Conservation (phyloP, 2,888 invertebrate genomes). For the Hypercompe scribonia region DNA sequence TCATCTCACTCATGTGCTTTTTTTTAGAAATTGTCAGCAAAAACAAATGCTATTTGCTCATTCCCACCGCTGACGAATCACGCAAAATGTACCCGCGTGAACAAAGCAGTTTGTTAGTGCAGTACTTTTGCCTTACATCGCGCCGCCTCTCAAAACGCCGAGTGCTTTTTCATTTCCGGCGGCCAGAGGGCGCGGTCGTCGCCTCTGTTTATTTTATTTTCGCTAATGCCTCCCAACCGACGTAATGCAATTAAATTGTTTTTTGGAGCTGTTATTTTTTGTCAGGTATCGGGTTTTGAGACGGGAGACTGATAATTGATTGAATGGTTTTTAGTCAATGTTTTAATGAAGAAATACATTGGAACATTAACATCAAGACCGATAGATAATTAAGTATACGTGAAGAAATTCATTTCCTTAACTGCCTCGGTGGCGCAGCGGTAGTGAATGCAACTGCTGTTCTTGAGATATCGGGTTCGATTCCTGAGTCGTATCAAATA, state of each 20-base stretch:
- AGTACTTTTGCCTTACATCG: constrained; percentile 64
- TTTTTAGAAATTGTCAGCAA: constrained; percentile 14
- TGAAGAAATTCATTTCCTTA: too few relatives aligned
- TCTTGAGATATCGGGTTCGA: too few relatives aligned
- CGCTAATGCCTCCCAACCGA: constrained; percentile 65
- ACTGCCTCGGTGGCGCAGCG: too few relatives aligned
- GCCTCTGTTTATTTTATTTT: constrained; percentile 66
- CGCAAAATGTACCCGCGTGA: constrained; percentile 51
- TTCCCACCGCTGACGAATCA: constrained; percentile 22
- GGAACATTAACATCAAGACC: not conserved
- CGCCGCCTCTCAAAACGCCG: constrained; percentile 57
- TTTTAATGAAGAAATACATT: not conserved
- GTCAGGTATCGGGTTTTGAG: constrained; percentile 35
- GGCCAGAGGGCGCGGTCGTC: constrained; percentile 63
- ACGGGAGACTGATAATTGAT: constrained; percentile 31
- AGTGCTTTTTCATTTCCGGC: constrained; percentile 76
- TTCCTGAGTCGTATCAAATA: too few relatives aligned
- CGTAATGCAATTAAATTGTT: constrained; percentile 70
- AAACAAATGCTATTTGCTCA: constrained; percentile 16
- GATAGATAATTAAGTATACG: too few relatives aligned
- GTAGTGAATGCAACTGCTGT: too few relatives aligned
- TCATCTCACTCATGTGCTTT: not conserved
- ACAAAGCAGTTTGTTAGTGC: constrained; percentile 78
- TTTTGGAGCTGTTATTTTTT: constrained; percentile 52
- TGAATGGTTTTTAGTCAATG: constrained; percentile 15